Conservation (phyloP, 2,888 invertebrate genomes). For the Drosophila meridionalis region DNA sequence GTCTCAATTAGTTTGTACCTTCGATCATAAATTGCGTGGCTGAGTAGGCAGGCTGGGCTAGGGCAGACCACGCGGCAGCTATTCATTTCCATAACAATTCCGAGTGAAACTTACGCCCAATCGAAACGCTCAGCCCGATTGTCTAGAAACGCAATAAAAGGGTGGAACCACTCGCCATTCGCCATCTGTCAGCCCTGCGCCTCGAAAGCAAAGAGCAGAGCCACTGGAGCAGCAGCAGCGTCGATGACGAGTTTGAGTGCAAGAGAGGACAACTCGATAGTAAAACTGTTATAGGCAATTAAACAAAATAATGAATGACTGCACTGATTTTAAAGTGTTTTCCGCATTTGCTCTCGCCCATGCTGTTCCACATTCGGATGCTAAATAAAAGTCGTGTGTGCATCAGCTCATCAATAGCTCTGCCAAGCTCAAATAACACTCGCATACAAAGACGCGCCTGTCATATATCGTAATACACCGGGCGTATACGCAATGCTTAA, state of each 20-base stretch:
- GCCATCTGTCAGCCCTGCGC: slow-evolving; percentile 28
- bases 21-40: slow-evolving; percentile 52
- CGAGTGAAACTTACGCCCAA: slow-evolving; percentile 28
- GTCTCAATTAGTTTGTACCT: slow-evolving; percentile 72
- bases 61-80: slow-evolving; percentile 30
- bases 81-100: slow-evolving; percentile 54
- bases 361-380: not conserved
- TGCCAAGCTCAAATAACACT: not conserved
- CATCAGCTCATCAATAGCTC: not conserved
- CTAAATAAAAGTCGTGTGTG: not conserved
- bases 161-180: slow-evolving; percentile 25
- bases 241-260: slow-evolving; percentile 15
- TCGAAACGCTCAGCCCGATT: slow-evolving; percentile 22
- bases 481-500: slow-evolving; percentile 45
- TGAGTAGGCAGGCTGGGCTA: slow-evolving; percentile 26
- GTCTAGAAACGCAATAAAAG: slow-evolving; percentile 37
- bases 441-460: too few relatives aligned
- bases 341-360: slow-evolving; percentile 3
- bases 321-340: slow-evolving; percentile 49
- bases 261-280: slow-evolving; percentile 51
- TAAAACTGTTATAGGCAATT: slow-evolving; percentile 81
- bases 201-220: slow-evolving; percentile 15
- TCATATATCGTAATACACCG: not conserved
- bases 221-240: slow-evolving; percentile 14
- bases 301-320: slow-evolving; percentile 75